phyloP scores from a whole-genome alignment of 2,888 invertebrate species.

The Endotricha flammealis region DNA sequence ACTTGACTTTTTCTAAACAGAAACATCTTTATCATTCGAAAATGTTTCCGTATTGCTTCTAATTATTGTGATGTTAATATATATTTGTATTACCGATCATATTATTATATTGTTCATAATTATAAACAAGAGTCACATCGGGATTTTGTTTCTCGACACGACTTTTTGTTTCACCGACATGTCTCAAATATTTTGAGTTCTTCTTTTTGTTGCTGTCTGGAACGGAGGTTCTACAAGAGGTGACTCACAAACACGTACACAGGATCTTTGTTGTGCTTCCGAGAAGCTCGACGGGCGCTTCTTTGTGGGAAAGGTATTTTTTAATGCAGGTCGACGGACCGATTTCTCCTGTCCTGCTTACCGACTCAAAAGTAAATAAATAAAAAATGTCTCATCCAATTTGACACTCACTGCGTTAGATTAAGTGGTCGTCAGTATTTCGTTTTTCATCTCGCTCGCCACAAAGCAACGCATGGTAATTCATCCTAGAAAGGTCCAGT shows the following conservation, averaged over 20 bases:
- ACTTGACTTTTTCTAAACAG: no score
- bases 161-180: slow-evolving; percentile 14
- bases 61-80: background rate
- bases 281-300: slow-evolving; percentile 60
- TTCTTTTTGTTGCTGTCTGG: slow-evolving; percentile 49
- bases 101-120: no score
- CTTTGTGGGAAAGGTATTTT: slow-evolving; percentile 70
- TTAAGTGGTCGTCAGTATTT: no score
- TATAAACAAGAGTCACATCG: no score
- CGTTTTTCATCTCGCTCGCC: no score
- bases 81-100: no score
- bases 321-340: slow-evolving; percentile 65
- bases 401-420: slow-evolving; percentile 28
- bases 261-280: slow-evolving; percentile 76
- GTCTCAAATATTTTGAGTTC: slow-evolving; percentile 25
- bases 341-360: slow-evolving; percentile 60
- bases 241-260: slow-evolving; percentile 66
- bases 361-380: slow-evolving; percentile 34
- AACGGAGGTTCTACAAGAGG: slow-evolving; percentile 43
- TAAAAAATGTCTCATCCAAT: slow-evolving; percentile 38
- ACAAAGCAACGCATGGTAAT: no score
- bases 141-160: slow-evolving; percentile 14
- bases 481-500: no score
- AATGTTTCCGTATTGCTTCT: background rate
- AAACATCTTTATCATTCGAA: no score